Evolutionary conservation across 2,113 vertebrate genomes (phyloP), one percentile per base, ranked within the genome.

Genomic region (Struthidea cinerea): DNA sequence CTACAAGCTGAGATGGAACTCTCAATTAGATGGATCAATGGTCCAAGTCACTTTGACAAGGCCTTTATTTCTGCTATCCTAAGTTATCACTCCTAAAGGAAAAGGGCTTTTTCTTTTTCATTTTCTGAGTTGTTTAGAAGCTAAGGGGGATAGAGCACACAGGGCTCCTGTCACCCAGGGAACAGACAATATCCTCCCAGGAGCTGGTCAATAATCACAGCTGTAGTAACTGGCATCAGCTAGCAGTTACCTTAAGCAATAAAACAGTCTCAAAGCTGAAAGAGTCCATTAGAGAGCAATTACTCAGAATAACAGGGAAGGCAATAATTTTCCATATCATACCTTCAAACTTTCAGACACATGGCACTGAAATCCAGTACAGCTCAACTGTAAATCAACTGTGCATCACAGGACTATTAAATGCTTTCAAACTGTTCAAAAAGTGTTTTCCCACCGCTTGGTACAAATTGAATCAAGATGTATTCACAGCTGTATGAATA

Each of bases 381-480:
- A 96, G 95, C 70, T 86, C 71, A 91, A 91, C 88, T 91, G 91
- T 97, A 97, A 96, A 97, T 97, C 96, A 96, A 89, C 86, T 94
- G 89, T 91, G 95, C 89, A 97, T 96, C 92, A 70, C 85, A 97
- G 85, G 85, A 92, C 93, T 94, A 91, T 91, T 94, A 96, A 91
- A 94, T 75, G 85, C 94, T 93, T 91, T 94, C 88, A 68, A 95
- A 94, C 76, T 11, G 21, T 93, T 96, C 84, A 95, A 91, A 91
- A 96, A 95, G 75, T 85, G 94, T 78, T 97, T 96, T 96, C 94
- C 94, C 93, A 96, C 87, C 0, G 3, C 92, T 88, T 84, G 78
- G 64, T 92, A 97, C 88, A 97, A 97, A 97, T 94, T 96, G 95
- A 95, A 96, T 94, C 96, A 97, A 97, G 96, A 96, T 97, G 95